Evolutionary conservation across 2,113 vertebrate genomes (phyloP), one percentile per base, ranked within the genome.

Genomic region (Vidua macroura): DNA sequence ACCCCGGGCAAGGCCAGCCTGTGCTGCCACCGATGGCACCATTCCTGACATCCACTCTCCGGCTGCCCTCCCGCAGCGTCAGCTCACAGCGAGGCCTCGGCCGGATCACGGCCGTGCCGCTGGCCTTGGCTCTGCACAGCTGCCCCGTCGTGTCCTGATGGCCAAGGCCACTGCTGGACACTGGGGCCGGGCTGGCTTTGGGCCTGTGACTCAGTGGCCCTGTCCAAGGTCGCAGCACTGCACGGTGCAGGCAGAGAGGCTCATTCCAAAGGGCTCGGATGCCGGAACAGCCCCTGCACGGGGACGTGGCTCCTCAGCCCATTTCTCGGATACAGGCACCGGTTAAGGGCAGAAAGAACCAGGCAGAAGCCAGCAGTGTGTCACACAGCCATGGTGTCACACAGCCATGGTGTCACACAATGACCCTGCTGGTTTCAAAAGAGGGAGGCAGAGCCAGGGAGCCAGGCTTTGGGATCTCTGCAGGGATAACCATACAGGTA

Each of bases 21-120:
- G 53, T 83, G 14, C 76, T 44, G 80, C 68, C 64, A 49, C 31
- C 41, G 1, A 1, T 15, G 14, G 3, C 41, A 9, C 56, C 67
- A 27, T 21, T 63, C 24, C 80, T 33, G 11, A 7, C 67, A n/a
- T 2, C 43, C 3, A 2, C 37, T 43, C 23, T 7, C 11, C 0
- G 5, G 3, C 78, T 27, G 73, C 18, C 46, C 60, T 60, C 63
- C 30, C 0, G 1, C 79, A 39, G 62, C 11, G 2, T 13, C 78
- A 74, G 88, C 93, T 37, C 60, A 5, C 10, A 24, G 56, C 75
- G 12, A 58, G 91, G 78, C 76, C 91, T 12, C 0, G 2, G 49
- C 17, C 14, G 1, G 0, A 23, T 8, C 22, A 2, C 1, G 4
- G 93, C 63, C 2, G 0, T 0, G 7, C 39, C 0, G 0, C 4